Percentiles rank a stretch among this genome's conserved stretches.
phyloP scores from a whole-genome alignment of 2,113 vertebrate genomes.

The Macquaria ambigua region DNA sequence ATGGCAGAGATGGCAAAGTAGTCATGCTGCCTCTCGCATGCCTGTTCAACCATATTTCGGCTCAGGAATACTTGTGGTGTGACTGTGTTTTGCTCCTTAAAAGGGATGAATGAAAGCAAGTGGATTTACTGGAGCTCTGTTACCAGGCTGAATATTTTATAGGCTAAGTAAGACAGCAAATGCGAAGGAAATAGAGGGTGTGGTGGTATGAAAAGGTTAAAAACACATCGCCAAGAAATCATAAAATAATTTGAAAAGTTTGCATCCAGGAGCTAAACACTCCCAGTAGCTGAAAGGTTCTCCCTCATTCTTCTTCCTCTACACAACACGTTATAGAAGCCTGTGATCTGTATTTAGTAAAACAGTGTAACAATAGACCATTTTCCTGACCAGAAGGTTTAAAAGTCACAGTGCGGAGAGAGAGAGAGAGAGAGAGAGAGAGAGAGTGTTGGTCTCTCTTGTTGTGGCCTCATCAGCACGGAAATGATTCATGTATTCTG shows the following conservation, averaged over 20 bases:
- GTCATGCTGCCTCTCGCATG: slow-evolving; percentile 6
- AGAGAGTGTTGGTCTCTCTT: background rate
- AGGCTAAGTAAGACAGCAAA: background rate
- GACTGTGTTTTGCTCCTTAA: slow-evolving; percentile 30
- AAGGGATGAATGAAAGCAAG: slow-evolving; percentile 11
- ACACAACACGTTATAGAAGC: background rate
- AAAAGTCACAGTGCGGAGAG: background rate
- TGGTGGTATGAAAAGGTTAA: background rate
- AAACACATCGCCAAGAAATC: background rate
- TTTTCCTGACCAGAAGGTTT: background rate
- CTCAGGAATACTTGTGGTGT: slow-evolving; percentile 23
- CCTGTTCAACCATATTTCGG: background rate
- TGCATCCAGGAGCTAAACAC: background rate
- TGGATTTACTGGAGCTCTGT: background rate
- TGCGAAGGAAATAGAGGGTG: background rate
- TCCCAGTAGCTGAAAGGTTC: background rate
- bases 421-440: background rate
- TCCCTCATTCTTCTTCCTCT: background rate
- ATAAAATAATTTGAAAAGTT: background rate
- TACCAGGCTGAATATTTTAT: slow-evolving; percentile 7
- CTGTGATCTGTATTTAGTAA: slow-evolving; percentile 6
- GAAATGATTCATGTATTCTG: background rate
- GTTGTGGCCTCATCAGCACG: background rate
- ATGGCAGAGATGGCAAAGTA: background rate
- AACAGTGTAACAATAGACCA: background rate